phyloP scores from a whole-genome alignment of 2,888 invertebrate species.

The Scaptomyza tumidula region DNA sequence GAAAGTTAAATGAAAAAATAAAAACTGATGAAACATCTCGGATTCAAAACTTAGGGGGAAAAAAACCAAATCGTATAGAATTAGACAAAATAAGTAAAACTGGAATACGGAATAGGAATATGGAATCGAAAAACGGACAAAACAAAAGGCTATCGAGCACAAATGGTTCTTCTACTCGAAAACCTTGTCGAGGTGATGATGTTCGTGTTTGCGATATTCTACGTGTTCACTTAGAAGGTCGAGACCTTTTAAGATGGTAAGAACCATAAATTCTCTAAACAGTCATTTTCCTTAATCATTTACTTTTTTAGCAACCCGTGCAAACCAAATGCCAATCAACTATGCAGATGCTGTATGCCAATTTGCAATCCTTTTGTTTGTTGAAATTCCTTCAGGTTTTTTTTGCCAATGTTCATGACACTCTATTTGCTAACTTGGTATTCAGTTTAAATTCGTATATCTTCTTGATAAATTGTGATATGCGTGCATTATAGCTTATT shows the following conservation, averaged over 20 bases:
- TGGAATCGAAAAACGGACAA: constrained; percentile 25
- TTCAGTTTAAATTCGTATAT: background rate
- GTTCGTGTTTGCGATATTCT: constrained; percentile 69
- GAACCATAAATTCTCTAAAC: background rate
- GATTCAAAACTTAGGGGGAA: background rate
- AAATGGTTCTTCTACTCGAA: constrained; percentile 2
- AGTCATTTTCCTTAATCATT: background rate
- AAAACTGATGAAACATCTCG: background rate
- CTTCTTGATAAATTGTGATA: background rate
- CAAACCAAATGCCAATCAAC: background rate
- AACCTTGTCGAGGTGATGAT: constrained; percentile 60
- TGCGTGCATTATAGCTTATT: no score
- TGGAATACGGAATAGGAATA: constrained; percentile 18
- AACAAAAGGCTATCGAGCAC: constrained; percentile 3
- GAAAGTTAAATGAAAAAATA: background rate
- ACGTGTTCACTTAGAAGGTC: constrained; percentile 72
- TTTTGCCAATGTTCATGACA: background rate
- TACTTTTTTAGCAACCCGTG: constrained; percentile 14
- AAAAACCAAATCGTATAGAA: background rate
- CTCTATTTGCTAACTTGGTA: background rate
- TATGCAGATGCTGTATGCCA: constrained; percentile 12
- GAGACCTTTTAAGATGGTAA: constrained; percentile 60
- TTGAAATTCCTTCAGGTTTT: constrained; percentile 3
- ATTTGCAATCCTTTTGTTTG: constrained; percentile 15
- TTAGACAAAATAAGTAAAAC: background rate